A percentile compares a stretch with the other conserved stretches of the same genome.
Conservation (phyloP, 1,140 invertebrate species). For the Arctopsyche grandis region DNA sequence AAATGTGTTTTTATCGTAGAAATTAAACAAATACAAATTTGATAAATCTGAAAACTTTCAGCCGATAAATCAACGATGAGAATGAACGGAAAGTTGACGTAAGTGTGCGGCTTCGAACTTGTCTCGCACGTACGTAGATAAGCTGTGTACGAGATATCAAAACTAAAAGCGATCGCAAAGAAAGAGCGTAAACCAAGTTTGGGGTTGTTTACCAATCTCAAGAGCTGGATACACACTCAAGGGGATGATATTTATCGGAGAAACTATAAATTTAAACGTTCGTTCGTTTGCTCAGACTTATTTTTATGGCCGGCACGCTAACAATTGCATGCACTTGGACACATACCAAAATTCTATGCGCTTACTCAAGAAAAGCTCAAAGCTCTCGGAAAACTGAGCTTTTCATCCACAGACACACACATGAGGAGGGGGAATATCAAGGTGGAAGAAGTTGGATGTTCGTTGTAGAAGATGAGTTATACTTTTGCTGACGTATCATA, state of each 20-base stretch:
- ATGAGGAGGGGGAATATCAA: background rate
- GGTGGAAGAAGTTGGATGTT: background rate
- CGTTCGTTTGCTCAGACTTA: slow-evolving; percentile 26
- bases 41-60: too few species aligned
- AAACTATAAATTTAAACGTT: slow-evolving; percentile 45
- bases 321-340: slow-evolving; percentile 41
- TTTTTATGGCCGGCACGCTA: slow-evolving; percentile 35
- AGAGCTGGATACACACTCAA: background rate
- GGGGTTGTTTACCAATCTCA: slow-evolving; percentile 34
- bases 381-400: background rate
- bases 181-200: slow-evolving; percentile 11
- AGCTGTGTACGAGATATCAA: background rate
- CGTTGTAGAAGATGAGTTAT: background rate
- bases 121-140: too few species aligned
- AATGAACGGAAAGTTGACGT: background rate
- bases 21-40: too few species aligned
- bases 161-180: slow-evolving; percentile 14
- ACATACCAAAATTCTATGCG: slow-evolving; percentile 33
- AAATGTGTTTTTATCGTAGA: too few species aligned
- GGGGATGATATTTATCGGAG: slow-evolving; percentile 46
- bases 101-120: background rate
- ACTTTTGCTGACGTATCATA: slow-evolving; percentile 11
- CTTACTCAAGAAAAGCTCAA: background rate
- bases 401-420: background rate
- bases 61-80: slow-evolving; percentile 1